Base-by-base conservation (phyloP, 2,888 invertebrate genomes). In the Ophonus ardosiacus region DNA sequence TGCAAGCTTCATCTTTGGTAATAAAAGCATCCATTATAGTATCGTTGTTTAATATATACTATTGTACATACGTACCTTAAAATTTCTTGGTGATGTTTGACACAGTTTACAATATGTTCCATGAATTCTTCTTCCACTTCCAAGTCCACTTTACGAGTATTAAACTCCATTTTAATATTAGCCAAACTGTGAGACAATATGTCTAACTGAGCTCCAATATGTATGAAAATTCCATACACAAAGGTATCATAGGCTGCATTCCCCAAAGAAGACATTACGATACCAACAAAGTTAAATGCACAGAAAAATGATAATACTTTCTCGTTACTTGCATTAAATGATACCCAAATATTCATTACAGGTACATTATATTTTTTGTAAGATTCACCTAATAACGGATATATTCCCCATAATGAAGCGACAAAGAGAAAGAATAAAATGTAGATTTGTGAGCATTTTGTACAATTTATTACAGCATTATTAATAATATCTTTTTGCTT, bases 191-290 rank as follows among this genome's bases (percentile, higher is more conserved):
- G 40, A 0, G 90, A 90, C 2, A 93, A 86, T 10, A 93, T 89
- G 85, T n/a, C n/a, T n/a, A n/a, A n/a, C n/a, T n/a, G n/a, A n/a
- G n/a, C n/a, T n/a, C n/a, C n/a, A n/a, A n/a, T n/a, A n/a, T n/a
- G n/a, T n/a, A n/a, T n/a, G n/a, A n/a, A n/a, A n/a, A n/a, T n/a
- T n/a, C n/a, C n/a, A n/a, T n/a, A n/a, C n/a, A n/a, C n/a, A n/a
- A n/a, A n/a, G n/a, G n/a, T n/a, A n/a, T n/a, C n/a, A n/a, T 92
- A 92, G 85, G 90, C 90, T 0, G 92, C 91, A 87, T 93, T 93
- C 81, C 93, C 89, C 86, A 88, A 90, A 0, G 92, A 92, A 0
- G 91, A 91, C 17, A 92, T 87, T 59, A 90, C 89, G 43, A 93
- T 88, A 0, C 92, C 92, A 0, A 89, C 87, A 0, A 91, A 89